Evolutionary conservation across 2,888 invertebrate species (phyloP), one percentile per base, ranked within the genome.

Genomic region (Agrotis exclamationis): DNA sequence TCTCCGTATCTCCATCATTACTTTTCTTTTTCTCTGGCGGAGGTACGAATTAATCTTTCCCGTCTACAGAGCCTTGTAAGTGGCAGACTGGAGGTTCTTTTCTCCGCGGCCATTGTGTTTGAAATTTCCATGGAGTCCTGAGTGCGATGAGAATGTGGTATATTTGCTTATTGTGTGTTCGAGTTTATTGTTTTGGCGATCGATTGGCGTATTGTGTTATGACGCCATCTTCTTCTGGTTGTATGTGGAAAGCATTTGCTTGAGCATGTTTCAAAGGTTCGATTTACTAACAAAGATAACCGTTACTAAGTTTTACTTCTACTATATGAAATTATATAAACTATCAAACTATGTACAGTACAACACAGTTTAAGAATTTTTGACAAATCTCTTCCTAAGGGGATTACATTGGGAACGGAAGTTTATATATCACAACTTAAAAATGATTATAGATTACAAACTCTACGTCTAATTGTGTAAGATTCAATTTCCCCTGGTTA

Each of bases 21-120:
- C 88, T 89, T 90, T 89, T 86, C 84, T 86, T 88, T 81, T 88
- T 86, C 70, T 64, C 67, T 80, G 83, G 76, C 75, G 80, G 83
- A 82, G 88, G 91, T 89, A 90, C 90, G 90, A 93, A 94, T 94
- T 93, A 94, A 93, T 93, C 92, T 93, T 91, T 65, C 82, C 86
- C 88, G 88, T 92, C 93, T 91, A 93, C 90, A 82, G 88, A 66
- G 68, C 71, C 71, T 80, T 85, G 89, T 90, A 90, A 93, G 91
- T 91, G 91, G 89, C 82, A 85, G 84, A 93, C 91, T 91, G 91
- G 89, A 83, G 84, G 84, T 81, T 87, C 85, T 88, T 89, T 77
- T 80, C 86, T 83, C 82, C 74, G 74, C 47, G 51, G 33, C 64
- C 83, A 87, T 88, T 88, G 86, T 88, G 79, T 79, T 74, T 58